Base-by-base conservation (phyloP, 2,888 invertebrate genomes). In the Protonemura montana region DNA sequence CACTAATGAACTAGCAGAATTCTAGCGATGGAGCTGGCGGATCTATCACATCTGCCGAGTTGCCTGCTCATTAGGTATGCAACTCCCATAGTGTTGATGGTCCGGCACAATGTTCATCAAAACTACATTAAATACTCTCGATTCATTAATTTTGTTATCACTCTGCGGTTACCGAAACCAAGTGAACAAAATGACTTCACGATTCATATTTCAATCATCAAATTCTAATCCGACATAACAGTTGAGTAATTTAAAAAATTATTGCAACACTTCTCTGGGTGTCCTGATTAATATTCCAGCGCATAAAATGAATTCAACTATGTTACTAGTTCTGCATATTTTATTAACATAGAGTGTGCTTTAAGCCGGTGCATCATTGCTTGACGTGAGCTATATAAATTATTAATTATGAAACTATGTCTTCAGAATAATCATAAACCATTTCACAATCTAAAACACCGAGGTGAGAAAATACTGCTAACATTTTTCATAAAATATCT, bases 121-220 rank as follows among this genome's bases (percentile, higher is more conserved):
- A 78, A 78, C 26, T 27, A 27, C 78, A 78, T 78, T 78, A 78
- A 27, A 78, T 78, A 78, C n/a, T 78, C 78, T 27, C 78, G 28
- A 26, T 28, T 78, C 78, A 78, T 78, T 78, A 59, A 59, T 59
- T 59, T 21, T 21, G 59, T 59, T 59, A 59, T 59, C 59, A 21
- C 59, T 59, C 59, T 59, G 59, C 13, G 59, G 59, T 59, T 59
- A 1, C 59, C 59, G 21, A 59, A 59, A 59, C 16, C 59, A 59
- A 59, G 59, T 59, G 59, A 59, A 59, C 13, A 59, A 59, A 59
- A 13, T 59, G 21, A 59, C 59, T 1, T 21, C 59, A 21, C 59
- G 21, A 13, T 59, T 59, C 59, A 59, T 59, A 59, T 59, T 59
- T 59, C 59, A 59, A 59, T 59, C 59, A 59, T 10, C 59, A 59